Evolutionary conservation across 2,888 invertebrate species (phyloP), one percentile per base, ranked within the genome.

Genomic region (Eumacrocentrus americanus): DNA sequence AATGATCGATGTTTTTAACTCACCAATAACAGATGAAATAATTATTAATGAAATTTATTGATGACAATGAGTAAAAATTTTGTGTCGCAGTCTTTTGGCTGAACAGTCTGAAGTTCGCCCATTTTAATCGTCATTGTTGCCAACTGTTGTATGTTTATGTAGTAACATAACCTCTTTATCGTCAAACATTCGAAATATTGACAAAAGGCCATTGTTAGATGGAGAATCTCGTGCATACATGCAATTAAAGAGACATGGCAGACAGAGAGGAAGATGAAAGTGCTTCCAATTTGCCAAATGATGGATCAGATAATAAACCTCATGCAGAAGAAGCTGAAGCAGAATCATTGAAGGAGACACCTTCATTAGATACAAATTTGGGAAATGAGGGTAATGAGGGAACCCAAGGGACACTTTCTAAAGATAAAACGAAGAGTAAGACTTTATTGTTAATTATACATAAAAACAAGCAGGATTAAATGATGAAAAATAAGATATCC

Each of bases 341-440:
- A n/a, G 62, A 62, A 23, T 40, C 67, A 14, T 54, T 42, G 70
- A 71, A 57, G 59, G 67, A 52, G 40, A 59, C 57, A 44, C 22
- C 51, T 5, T 44, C 48, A 14, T 55, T 61, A 18, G 63, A 58
- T 42, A 54, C 29, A 18, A 50, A 62, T 55, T 61, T 63, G 9
- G 61, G 56, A 4, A 60, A 53, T 23, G 71, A 70, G 9, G 61
- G 56, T 5, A 60, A 53, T 23, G 71, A 70, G 9, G 61, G 53
- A 2, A 48, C 57, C 29, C 66, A 63, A 60, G n/a, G n/a, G n/a
- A 18, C 61, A 16, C 60, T 56, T n/a, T 37, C 55, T 0, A 69
- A 68, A 52, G 69, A 69, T 51, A 68, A 60, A 35, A 68, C 67
- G 12, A 67, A 68, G 56, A 67, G 68, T 63, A 14, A 58, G 60